These are phyloP conservation scores for Ceyx margarethae DNA, from an alignment of 2,113 vertebrate species.

Conservation along the genomic window DNA sequence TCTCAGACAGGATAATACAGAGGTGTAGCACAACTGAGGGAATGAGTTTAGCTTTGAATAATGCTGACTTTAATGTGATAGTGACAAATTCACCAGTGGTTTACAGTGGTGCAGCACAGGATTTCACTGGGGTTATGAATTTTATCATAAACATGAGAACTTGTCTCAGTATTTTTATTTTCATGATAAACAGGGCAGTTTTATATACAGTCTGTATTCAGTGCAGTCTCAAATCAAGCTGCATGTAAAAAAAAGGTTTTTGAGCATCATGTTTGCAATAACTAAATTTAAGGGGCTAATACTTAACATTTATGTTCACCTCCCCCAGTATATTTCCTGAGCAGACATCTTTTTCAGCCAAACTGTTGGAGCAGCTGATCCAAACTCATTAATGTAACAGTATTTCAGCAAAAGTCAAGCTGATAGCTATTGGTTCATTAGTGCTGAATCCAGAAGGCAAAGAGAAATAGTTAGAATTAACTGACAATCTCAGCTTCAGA, in stretches of 20 bases:
- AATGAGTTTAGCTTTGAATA: conserved; percentile 43
- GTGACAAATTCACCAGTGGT: conserved; percentile 28
- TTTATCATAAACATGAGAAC: neutral
- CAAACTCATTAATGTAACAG: conserved; percentile 45
- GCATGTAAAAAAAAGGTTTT: conserved; percentile 12
- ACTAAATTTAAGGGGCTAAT: conserved; percentile 47
- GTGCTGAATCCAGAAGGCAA: conserved; percentile 23
- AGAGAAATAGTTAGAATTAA: conserved; percentile 2
- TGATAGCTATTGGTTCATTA: conserved; percentile 54
- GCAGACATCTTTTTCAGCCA: conserved; percentile 20
- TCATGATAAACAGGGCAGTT: conserved; percentile 25
- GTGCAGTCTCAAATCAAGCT: conserved; percentile 34
- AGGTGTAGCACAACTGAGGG: neutral
- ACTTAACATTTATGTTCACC: neutral
- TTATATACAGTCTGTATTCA: conserved; percentile 24
- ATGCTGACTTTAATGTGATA: conserved; percentile 21
- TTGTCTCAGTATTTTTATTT: neutral
- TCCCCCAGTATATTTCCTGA: conserved; percentile 11
- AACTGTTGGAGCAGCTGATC: conserved; percentile 40
- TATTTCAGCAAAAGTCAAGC: conserved; percentile 44
- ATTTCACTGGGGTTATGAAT: neutral
- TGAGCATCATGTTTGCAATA: conserved; percentile 48
- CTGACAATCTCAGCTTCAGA: neutral
- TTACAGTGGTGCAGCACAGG: conserved; percentile 1
- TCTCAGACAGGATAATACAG: conserved; percentile 32